Base-by-base conservation (phyloP, 2,797 vertebrate genomes). In the Pygocentrus nattereri region DNA sequence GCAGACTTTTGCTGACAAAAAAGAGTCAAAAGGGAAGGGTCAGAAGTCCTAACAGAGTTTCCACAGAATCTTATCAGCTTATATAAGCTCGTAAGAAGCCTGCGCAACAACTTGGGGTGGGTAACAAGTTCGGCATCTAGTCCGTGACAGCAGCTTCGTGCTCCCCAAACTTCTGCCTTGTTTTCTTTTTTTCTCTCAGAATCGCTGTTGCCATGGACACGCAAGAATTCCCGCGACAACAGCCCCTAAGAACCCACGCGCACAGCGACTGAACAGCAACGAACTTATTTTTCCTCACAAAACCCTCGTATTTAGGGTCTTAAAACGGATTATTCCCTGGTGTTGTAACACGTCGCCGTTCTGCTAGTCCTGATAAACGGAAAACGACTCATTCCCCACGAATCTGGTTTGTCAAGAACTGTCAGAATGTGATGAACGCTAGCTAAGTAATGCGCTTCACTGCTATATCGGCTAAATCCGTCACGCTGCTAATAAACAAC, bases 191-290 rank as follows among this genome's bases (percentile, higher is more conserved):
- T 92, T 86, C 92, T 52, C 88, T 85, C 76, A 87, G 92, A 91
- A 91, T 85, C 85, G 84, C 85, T 52, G 93, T 93, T 91, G 61
- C 90, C 92, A 93, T 93, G 92, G 93, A 88, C 91, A 93, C 93
- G 78, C 90, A 89, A 89, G 86, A 92, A 92, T 91, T 93, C 89
- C 89, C 87, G 86, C 61, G 61, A 30, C 59, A 62, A 16, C 59
- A 64, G 41, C 41, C 2, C 10, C 44, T 10, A 44, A 44, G 41
- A 44, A 10, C 12, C 41, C 41, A 44, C 41, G 31, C 62, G 52
- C 89, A 80, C 85, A 90, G 86, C 27, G 88, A 84, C 85, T 91
- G 91, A 82, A 85, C 41, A 82, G 87, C 70, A 73, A 50, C 75
- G 59, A 82, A 75, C 79, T 78, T 81, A 71, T 74, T 75, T 77